A percentile compares a stretch with the other conserved stretches of the same genome.
These are phyloP conservation scores for Oligia strigilis DNA, from an alignment of 2,888 invertebrate genomes.

Conservation along the genomic window DNA sequence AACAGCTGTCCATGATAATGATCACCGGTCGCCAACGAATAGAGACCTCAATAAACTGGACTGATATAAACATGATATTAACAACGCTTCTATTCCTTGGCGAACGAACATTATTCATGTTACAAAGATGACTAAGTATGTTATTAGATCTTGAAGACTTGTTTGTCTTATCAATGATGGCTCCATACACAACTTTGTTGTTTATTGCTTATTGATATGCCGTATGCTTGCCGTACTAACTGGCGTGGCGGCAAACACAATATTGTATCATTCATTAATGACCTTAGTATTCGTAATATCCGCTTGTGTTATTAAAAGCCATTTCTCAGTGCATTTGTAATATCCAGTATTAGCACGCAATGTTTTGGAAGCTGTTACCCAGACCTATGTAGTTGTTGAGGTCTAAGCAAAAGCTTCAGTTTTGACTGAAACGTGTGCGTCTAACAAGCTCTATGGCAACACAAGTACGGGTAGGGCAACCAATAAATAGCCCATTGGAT, in stretches of 20 bases:
- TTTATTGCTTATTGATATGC: conserved; percentile 19
- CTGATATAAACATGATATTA: background rate
- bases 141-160: background rate
- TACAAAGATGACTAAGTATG: background rate
- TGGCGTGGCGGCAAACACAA: background rate
- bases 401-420: conserved; percentile 14
- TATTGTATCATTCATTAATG: background rate
- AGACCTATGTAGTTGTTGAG: background rate
- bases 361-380: conserved; percentile 12
- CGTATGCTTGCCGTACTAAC: background rate
- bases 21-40: background rate
- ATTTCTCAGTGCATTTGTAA: conserved; percentile 6
- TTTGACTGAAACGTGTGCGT: conserved; percentile 5
- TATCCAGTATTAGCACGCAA: background rate
- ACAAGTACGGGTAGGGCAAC: background rate
- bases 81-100: background rate
- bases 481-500: background rate
- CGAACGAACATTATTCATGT: background rate
- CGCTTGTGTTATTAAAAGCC: background rate
- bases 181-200: background rate
- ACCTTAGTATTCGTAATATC: background rate
- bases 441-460: background rate
- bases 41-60: background rate
- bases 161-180: background rate
- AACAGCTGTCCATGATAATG: background rate